These are phyloP conservation scores for Arothron firmamentum DNA, from an alignment of 2,113 vertebrate genomes.

Conservation along the genomic window DNA sequence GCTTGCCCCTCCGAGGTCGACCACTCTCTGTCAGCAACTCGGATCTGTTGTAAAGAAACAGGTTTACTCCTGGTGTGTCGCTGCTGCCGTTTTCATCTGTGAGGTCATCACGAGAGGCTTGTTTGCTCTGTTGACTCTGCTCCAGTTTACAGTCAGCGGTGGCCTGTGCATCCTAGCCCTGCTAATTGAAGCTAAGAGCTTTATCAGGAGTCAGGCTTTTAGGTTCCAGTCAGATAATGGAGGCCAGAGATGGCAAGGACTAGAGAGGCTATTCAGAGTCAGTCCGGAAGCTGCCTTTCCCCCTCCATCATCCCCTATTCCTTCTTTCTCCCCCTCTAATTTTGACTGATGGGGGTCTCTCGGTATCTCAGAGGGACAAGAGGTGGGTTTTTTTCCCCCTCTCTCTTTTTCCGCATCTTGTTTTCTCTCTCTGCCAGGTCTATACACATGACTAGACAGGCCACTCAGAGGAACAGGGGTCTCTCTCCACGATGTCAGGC, in stretches of 20 bases:
- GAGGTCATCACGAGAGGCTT: constrained; percentile 30
- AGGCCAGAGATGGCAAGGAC: constrained; percentile 14
- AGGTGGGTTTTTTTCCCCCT: not conserved
- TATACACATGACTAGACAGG: constrained; percentile 4
- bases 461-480: constrained; percentile 4
- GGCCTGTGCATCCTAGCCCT: constrained; percentile 14
- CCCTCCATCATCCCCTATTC: not conserved
- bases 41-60: not conserved
- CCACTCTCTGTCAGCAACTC: too few relatives aligned
- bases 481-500: constrained; percentile 27
- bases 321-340: not conserved
- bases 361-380: constrained; percentile 1
- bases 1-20: too few relatives aligned
- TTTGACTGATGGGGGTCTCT: constrained; percentile 13
- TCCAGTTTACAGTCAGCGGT: constrained; percentile 19
- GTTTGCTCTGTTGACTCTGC: constrained; percentile 26
- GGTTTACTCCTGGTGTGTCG: not conserved
- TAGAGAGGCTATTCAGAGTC: constrained; percentile 33
- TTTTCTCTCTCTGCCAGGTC: constrained; percentile 1
- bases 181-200: constrained; percentile 60
- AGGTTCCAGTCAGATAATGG: constrained; percentile 35
- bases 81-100: constrained; percentile 12
- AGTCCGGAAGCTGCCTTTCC: constrained; percentile 20
- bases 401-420: not conserved
- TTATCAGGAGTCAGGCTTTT: constrained; percentile 60